Evolutionary conservation across 2,113 vertebrate genomes (phyloP).

Genomic region (Sinosuthora webbiana): DNA sequence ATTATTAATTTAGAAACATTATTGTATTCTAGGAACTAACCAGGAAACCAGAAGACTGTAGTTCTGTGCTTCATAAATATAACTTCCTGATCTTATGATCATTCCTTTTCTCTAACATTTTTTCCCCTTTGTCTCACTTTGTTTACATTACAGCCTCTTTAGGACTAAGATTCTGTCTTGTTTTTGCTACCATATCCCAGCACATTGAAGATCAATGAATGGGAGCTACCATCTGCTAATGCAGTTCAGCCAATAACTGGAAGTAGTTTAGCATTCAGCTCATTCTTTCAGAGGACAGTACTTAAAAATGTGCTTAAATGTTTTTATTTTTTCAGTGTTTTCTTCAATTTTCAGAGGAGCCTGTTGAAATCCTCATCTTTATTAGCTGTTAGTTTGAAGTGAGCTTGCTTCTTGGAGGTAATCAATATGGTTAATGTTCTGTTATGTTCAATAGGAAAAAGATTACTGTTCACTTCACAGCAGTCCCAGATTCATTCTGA

Average conservation of each 20-base stretch:
- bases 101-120: not conserved
- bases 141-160: not conserved
- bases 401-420: not conserved
- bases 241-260: not conserved
- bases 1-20: not conserved
- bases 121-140: not conserved
- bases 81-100: not conserved
- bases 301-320: not conserved
- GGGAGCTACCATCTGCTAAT: not conserved
- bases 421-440: slow-evolving; percentile 42
- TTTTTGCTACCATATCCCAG: not conserved
- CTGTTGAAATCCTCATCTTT: slow-evolving; percentile 14
- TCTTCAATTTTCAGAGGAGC: slow-evolving; percentile 1
- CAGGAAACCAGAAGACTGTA: not conserved
- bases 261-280: not conserved
- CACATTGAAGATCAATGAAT: not conserved
- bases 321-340: not conserved
- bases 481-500: not conserved
- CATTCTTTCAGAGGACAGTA: not conserved
- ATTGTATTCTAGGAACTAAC: not conserved
- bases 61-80: not conserved
- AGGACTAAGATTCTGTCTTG: not conserved
- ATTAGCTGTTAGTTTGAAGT: slow-evolving; percentile 46
- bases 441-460: slow-evolving; percentile 32
- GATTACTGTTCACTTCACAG: slow-evolving; percentile 17